Base-by-base conservation (phyloP, 2,888 invertebrate genomes). In the Ectobius pallidus region DNA sequence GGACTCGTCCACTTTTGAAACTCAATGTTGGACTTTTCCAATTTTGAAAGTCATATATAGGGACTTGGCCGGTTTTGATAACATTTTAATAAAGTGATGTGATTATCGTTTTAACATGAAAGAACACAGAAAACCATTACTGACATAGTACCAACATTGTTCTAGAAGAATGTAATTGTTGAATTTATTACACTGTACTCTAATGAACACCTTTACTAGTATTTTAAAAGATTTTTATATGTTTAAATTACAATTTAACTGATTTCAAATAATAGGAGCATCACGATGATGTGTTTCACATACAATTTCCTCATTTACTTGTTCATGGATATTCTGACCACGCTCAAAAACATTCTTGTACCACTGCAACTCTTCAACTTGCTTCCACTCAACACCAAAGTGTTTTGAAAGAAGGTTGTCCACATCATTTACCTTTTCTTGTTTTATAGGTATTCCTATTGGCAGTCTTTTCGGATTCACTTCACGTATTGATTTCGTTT, bases 1-100 rank as follows among this genome's bases (percentile, higher is more conserved):
- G n/a, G n/a, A n/a, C n/a, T n/a, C n/a, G n/a, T n/a, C n/a, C n/a
- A n/a, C n/a, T n/a, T n/a, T n/a, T n/a, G n/a, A n/a, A n/a, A n/a
- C n/a, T n/a, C 39, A 39, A 14, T 39, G 6, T 39, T 6, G 39
- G 75, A 4, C 39, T 39, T 39, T 18, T 2, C 14, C 25, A 25
- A 32, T n/a, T 62, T 32, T 27, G 30, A 62, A 25, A 62, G 18
- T 30, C 30, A 62, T 2, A 25, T 30, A 58, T 16, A 61, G 27
- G 61, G 61, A 61, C 61, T 61, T 61, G 61, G 30, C 58, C 27
- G 27, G 2, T 20, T 58, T 20, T 58, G 58, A 58, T 58, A 16
- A 58, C 25, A 3, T 20, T 20, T 22, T 16, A 58, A 58, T 14
- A 58, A 18, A 20, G n/a, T 25, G 11, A 25, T 58, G 14, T 58